Percentiles rank a stretch among this genome's conserved stretches.
These are phyloP conservation scores for Rhyacophila evoluta DNA, from an alignment of 2,888 invertebrate genomes.

Conservation along the genomic window DNA sequence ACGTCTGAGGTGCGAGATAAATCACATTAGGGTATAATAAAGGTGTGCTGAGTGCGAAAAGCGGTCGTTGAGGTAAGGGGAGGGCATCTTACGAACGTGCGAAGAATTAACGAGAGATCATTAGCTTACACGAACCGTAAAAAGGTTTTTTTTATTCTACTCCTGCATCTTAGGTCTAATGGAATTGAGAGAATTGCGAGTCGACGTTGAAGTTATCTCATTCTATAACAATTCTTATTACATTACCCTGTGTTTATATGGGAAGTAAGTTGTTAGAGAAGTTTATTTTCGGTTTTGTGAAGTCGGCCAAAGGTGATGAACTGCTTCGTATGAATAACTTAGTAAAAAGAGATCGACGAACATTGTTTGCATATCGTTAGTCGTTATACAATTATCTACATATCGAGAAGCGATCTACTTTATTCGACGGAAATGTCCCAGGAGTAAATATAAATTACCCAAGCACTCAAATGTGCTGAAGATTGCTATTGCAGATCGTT, in stretches of 20 bases:
- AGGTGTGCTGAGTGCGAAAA: conserved; percentile 20
- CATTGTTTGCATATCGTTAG: too few species aligned
- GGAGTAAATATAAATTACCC: too few species aligned
- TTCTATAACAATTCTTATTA: neutral
- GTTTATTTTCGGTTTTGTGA: too few species aligned
- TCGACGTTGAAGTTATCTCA: neutral
- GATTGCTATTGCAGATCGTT: too few species aligned
- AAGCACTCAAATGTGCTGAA: too few species aligned
- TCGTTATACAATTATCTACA: too few species aligned
- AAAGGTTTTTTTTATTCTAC: conserved; percentile 6
- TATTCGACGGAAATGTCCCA: too few species aligned
- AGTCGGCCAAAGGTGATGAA: too few species aligned
- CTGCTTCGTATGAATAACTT: too few species aligned
- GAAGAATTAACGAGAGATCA: conserved; percentile 10
- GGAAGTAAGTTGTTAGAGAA: too few species aligned
- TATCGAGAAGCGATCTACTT: too few species aligned
- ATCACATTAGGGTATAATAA: conserved; percentile 18
- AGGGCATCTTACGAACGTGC: neutral
- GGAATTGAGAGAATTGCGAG: neutral
- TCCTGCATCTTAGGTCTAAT: neutral
- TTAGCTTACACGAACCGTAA: conserved; percentile 1
- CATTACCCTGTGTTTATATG: neutral
- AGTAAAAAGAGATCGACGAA: too few species aligned
- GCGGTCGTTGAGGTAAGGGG: conserved; percentile 2
- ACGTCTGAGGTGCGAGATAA: conserved; percentile 18